phyloP scores from a whole-genome alignment of 2,797 vertebrate species.

The Melanotaenia pygmaea region DNA sequence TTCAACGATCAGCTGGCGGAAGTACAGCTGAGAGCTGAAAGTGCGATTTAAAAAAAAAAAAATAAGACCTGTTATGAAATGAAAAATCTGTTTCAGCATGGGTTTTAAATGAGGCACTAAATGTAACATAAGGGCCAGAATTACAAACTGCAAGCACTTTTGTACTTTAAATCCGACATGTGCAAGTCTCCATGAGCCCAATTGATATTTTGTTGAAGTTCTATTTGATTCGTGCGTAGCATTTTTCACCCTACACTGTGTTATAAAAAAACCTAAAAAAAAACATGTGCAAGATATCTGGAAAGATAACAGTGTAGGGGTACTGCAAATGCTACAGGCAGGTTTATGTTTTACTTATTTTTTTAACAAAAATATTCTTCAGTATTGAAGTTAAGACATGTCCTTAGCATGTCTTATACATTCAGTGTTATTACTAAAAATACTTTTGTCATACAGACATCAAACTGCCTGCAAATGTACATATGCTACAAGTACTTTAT shows the following conservation, averaged over 20 bases:
- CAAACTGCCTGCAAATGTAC: constrained; percentile 92
- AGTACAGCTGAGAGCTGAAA: constrained; percentile 70
- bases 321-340: constrained; percentile 76
- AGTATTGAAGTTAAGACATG: constrained; percentile 87
- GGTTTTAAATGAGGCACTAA: constrained; percentile 70
- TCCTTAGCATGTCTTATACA: constrained; percentile 88
- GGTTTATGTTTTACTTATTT: constrained; percentile 63
- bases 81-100: constrained; percentile 11
- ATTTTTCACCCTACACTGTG: constrained; percentile 84
- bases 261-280: constrained; percentile 82
- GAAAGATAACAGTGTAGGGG: constrained; percentile 85
- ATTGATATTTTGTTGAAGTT: constrained; percentile 50
- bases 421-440: constrained; percentile 99
- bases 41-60: constrained; percentile 37
- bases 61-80: constrained; percentile 5
- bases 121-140: constrained; percentile 37
- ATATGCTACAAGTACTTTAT: constrained; percentile 96
- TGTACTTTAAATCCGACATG: constrained; percentile 55
- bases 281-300: constrained; percentile 86
- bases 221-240: constrained; percentile 69
- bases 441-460: constrained; percentile 89
- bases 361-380: constrained; percentile 89
- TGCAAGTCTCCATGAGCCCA: constrained; percentile 74
- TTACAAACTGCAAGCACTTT: constrained; percentile 44
- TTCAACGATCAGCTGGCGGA: constrained; percentile 73